Evolutionary conservation across 2,888 invertebrate species (phyloP).

Genomic region (Aphodius sticticus): DNA sequence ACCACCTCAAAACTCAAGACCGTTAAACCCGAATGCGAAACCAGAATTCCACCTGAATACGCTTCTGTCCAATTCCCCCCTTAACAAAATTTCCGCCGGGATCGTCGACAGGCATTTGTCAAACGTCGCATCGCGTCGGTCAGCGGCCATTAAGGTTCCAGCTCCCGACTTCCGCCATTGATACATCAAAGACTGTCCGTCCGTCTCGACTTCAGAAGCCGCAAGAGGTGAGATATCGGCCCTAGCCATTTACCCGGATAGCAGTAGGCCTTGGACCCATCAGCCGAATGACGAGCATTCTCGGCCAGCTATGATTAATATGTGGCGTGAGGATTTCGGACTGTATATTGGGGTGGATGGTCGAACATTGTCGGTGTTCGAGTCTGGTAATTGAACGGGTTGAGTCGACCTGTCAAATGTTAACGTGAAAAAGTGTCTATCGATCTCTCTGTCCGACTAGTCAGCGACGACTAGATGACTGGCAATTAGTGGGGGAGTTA

Average conservation of each 20-base stretch:
- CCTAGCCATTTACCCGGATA: background rate
- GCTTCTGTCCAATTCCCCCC: background rate
- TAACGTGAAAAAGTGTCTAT: background rate
- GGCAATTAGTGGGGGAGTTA: conserved; percentile 4
- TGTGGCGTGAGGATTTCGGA: background rate
- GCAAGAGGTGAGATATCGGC: background rate
- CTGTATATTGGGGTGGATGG: background rate
- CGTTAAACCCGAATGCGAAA: background rate
- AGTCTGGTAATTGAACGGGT: conserved; percentile 4
- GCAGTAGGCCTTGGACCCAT: background rate
- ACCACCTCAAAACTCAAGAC: background rate
- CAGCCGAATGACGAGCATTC: background rate
- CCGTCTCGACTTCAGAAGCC: background rate
- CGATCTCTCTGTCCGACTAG: background rate
- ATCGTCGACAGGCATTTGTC: background rate
- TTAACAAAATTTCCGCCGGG: background rate
- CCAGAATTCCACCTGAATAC: background rate
- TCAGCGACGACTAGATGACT: background rate
- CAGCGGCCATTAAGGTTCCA: background rate
- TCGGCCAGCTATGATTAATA: background rate
- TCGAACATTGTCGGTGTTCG: background rate
- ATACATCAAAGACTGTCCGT: conserved; percentile 4
- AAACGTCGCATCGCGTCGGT: conserved; percentile 4
- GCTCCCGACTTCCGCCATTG: background rate
- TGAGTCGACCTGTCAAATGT: background rate